These are phyloP conservation scores for Australoheros scitulus DNA, from an alignment of 2,113 vertebrate genomes.

Conservation along the genomic window DNA sequence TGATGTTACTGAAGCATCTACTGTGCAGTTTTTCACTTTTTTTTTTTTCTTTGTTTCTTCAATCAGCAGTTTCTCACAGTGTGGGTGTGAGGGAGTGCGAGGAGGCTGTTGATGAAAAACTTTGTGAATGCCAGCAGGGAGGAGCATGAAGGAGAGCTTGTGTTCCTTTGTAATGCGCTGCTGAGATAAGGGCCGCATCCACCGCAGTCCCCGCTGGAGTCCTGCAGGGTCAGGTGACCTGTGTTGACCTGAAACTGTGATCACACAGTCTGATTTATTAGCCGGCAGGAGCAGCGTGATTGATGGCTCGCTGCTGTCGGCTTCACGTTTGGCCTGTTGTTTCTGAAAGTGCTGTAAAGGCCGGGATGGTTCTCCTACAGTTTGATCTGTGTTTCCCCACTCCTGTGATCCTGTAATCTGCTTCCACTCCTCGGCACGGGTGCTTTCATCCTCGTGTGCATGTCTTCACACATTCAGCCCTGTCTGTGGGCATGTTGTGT, in stretches of 20 bases:
- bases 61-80: slow-evolving; percentile 53
- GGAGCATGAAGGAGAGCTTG: slow-evolving; percentile 44
- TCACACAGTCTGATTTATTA: slow-evolving; percentile 62
- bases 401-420: slow-evolving; percentile 61
- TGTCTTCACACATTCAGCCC: slow-evolving; percentile 56
- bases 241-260: slow-evolving; percentile 60
- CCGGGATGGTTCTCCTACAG: slow-evolving; percentile 17
- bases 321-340: slow-evolving; percentile 42
- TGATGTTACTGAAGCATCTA: slow-evolving; percentile 1
- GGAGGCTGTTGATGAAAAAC: slow-evolving; percentile 50
- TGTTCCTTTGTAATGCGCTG: slow-evolving; percentile 57
- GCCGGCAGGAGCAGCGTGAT: slow-evolving; percentile 54
- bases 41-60: slow-evolving; percentile 26
- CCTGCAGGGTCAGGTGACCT: slow-evolving; percentile 45
- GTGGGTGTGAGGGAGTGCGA: slow-evolving; percentile 47
- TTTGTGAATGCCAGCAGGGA: slow-evolving; percentile 48
- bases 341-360: slow-evolving; percentile 40
- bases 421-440: slow-evolving; percentile 40
- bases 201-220: slow-evolving; percentile 42
- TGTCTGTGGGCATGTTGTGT: slow-evolving; percentile 69
- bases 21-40: slow-evolving; percentile 15
- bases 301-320: slow-evolving; percentile 47
- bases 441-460: slow-evolving; percentile 60
- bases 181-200: slow-evolving; percentile 64
- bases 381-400: slow-evolving; percentile 46